Evolutionary conservation across 2,113 vertebrate species (phyloP), one percentile per base, ranked within the genome.

Genomic region (Mobula birostris): DNA sequence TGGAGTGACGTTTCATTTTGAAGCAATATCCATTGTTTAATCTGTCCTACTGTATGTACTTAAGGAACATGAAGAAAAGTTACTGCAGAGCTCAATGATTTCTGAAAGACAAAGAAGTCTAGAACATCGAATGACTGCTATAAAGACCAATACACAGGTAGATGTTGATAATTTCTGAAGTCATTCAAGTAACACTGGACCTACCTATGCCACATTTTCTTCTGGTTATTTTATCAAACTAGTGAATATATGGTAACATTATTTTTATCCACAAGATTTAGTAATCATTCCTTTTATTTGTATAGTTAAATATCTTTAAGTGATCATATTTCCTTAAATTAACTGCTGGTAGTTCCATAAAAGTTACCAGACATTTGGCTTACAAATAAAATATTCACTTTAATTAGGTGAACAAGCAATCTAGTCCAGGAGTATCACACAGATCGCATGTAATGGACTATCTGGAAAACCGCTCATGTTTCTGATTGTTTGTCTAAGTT

Each of bases 51-150:
- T 48, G 48, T 48, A 48, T 93, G 32, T 95, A 94, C 95, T 95
- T 80, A 96, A 99, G 98, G 98, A 98, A 8, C 98, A 98, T 0
- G 96, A 98, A 96, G 99, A 99, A 95, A 99, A 98, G 94, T 98
- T 98, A 0, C 95, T 99, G 95, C 98, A 99, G 96, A 98, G 95
- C 94, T 98, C 98, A 0, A 97, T 97, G 95, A 97, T 97, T 87
- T 97, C 97, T 29, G 98, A 99, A 96, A 97, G 98, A 94, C 98
- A 99, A 94, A 98, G 98, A 95, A 98, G 97, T 29, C 96, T 98
- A 94, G 99, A 99, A 91, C 98, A 98, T 96, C 97, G 98, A 96
- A 98, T 98, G 8, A 96, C 97, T 5, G 96, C 98, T 68, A 98
- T 99, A 96, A 97, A 97, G 94, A 97, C 97, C 95, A 98, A 97